Base-by-base conservation (phyloP, 2,888 invertebrate genomes). In the Cantharis rustica region DNA sequence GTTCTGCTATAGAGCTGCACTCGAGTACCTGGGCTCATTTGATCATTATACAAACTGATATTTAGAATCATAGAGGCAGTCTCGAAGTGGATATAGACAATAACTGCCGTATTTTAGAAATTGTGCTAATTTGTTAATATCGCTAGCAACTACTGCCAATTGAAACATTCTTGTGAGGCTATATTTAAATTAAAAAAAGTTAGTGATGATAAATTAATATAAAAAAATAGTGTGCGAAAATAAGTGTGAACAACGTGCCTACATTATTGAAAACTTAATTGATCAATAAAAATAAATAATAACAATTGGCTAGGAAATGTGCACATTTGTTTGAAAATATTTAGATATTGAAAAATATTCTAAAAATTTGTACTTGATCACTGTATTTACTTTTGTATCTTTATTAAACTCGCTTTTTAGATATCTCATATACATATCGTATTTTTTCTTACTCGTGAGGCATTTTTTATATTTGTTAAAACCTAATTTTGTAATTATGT, bases 1-100 rank as follows among this genome's bases (percentile, higher is more conserved):
- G 89, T 99, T 99, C 91, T 98, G 99, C 90, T 99, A 99, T 90
- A 95, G 98, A 84, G 98, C 99, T 79, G 98, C 98, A 84, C 92
- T 99, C 88, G 99, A 99, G 88, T 99, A 99, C 90, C 92, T 99
- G 88, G 97, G 98, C 84, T 98, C 98, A 20, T 99, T 98, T 89
- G 98, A 98, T 90, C 98, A 98, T 89, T 96, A 96, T 90, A 93
- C 96, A 88, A 95, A 95, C 91, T 95, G 93, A 94, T 77, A 75
- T 79, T 47, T 79, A 82, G 75, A 72, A 74, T 61, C 62, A 17
- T 66, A 70, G 68, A 63, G 73, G 77, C 77, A 77, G 77, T 75
- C 77, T 73, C 71, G 68, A 72, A 62, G 61, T 75, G 77, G 77
- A 77, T 47, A 47, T 84, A 84, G 85, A 85, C 86, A 86, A 86